phyloP scores from a whole-genome alignment of 2,888 invertebrate species.

The Deilephila elpenor region DNA sequence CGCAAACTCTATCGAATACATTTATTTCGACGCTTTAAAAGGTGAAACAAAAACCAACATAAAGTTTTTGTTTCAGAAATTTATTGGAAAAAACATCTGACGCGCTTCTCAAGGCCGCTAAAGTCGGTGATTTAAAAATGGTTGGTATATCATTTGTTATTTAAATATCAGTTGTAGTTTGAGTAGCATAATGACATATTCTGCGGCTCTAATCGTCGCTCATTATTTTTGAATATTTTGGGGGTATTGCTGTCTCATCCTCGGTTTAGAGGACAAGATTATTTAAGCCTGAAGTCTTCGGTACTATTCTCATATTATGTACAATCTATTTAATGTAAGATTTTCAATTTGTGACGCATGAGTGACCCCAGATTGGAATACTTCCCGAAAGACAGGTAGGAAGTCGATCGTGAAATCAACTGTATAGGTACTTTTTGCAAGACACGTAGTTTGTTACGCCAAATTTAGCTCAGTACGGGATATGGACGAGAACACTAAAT shows the following conservation, averaged over 20 bases:
- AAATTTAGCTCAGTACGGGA: too few species aligned
- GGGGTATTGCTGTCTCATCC: background rate
- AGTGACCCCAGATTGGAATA: too few species aligned
- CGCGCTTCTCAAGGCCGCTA: slow-evolving; percentile 92
- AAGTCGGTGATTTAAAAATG: slow-evolving; percentile 91
- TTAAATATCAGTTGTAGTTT: background rate
- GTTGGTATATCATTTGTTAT: slow-evolving; percentile 73
- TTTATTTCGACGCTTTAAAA: background rate
- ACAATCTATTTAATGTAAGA: too few species aligned
- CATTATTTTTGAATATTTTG: background rate
- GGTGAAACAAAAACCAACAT: slow-evolving; percentile 41
- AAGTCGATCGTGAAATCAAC: too few species aligned
- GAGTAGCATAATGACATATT: background rate
- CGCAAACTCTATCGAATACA: background rate
- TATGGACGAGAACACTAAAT: too few species aligned
- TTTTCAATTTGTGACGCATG: too few species aligned
- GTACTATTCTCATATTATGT: too few species aligned
- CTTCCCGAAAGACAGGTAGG: too few species aligned
- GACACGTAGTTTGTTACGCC: too few species aligned
- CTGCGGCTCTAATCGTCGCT: background rate
- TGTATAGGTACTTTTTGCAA: too few species aligned
- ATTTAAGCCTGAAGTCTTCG: too few species aligned
- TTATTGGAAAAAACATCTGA: slow-evolving; percentile 93
- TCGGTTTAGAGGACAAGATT: too few species aligned
- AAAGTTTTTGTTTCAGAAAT: slow-evolving; percentile 85